Percentiles rank a stretch among this genome's conserved stretches.
These are phyloP conservation scores for Calyptomena viridis DNA, from an alignment of 2,113 vertebrate genomes.

Conservation along the genomic window DNA sequence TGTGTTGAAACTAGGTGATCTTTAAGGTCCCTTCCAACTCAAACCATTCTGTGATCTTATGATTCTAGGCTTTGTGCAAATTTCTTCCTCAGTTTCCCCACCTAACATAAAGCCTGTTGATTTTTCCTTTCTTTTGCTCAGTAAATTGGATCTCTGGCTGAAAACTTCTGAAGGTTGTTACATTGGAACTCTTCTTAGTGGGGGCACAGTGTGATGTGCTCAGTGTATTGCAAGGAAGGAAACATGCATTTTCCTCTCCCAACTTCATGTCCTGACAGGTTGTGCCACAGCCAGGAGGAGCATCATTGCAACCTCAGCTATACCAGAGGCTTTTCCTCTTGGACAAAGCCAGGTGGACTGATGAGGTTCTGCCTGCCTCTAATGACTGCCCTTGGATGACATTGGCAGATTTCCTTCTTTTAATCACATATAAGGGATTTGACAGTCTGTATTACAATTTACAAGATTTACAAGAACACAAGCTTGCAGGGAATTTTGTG, in stretches of 20 bases:
- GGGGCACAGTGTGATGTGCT: background rate
- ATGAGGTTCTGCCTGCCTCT: background rate
- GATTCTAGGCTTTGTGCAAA: background rate
- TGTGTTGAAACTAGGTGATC: background rate
- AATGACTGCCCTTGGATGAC: background rate
- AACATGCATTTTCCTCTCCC: background rate
- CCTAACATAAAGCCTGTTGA: background rate
- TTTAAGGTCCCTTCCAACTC: background rate
- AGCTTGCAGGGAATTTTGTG: slow-evolving; percentile 24
- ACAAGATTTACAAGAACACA: slow-evolving; percentile 20
- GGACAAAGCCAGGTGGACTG: background rate
- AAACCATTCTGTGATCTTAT: background rate
- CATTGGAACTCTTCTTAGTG: background rate
- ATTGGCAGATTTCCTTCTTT: background rate
- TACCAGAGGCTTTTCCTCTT: background rate
- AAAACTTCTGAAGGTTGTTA: background rate
- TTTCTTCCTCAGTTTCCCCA: background rate
- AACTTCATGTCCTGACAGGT: background rate
- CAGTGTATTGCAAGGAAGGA: background rate
- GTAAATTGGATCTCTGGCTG: background rate
- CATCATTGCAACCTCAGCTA: background rate
- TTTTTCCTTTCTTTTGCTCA: background rate
- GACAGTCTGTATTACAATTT: background rate
- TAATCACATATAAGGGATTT: background rate
- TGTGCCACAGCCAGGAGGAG: background rate